phyloP scores from a whole-genome alignment of 2,797 vertebrate genomes.

The Aselliscus stoliczkanus region DNA sequence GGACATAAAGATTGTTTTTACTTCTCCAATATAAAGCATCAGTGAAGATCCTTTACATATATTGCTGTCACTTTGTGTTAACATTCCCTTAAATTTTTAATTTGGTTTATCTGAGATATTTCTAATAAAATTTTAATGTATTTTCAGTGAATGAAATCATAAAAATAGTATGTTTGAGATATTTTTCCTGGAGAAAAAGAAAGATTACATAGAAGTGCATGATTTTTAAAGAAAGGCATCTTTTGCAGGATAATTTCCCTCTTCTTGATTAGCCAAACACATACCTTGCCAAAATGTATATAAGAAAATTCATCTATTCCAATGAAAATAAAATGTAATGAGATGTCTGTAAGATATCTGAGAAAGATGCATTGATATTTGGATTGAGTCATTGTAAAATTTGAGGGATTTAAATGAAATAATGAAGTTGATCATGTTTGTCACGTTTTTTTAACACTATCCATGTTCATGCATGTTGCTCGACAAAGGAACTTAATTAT shows the following conservation, averaged over 20 bases:
- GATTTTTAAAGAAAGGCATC: constrained; percentile 30
- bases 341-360: neutral
- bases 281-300: constrained; percentile 14
- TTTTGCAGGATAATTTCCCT: constrained; percentile 7
- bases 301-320: constrained; percentile 12
- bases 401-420: constrained; percentile 9
- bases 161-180: constrained; percentile 25
- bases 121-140: neutral
- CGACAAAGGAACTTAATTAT: neutral
- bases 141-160: constrained; percentile 15
- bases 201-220: neutral
- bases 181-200: neutral
- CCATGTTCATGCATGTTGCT: neutral
- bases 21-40: neutral
- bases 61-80: constrained; percentile 23
- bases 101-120: constrained; percentile 44
- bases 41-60: neutral
- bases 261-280: constrained; percentile 22
- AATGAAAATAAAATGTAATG: constrained; percentile 17
- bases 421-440: neutral
- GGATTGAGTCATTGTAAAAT: neutral
- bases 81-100: constrained; percentile 15
- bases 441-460: neutral
- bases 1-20: neutral
- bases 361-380: neutral